Percentiles rank a stretch among this genome's conserved stretches.
Evolutionary conservation across 2,797 vertebrate genomes (phyloP).

Genomic region (Emys orbicularis): DNA sequence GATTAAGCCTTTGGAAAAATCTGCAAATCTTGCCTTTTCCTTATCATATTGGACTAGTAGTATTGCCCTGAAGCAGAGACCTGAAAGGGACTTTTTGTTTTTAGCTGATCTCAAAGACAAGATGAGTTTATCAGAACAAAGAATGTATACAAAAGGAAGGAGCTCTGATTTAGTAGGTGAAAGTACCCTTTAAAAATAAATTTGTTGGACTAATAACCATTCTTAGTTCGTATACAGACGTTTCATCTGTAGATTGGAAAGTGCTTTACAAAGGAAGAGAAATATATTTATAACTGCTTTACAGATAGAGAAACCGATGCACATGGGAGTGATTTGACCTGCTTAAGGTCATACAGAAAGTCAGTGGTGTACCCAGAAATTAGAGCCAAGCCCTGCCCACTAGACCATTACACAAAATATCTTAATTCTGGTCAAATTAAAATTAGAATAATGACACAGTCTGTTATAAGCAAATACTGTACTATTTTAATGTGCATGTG

Average conservation of each 20-base stretch:
- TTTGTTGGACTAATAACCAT: not conserved
- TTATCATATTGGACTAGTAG: not conserved
- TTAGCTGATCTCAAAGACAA: not conserved
- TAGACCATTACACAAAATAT: not conserved
- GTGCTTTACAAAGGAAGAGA: not conserved
- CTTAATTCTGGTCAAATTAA: not conserved
- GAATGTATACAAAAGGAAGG: not conserved
- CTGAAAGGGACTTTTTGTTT: rapidly evolving
- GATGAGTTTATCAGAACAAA: not conserved
- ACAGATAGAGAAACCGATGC: not conserved
- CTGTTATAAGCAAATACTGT: not conserved
- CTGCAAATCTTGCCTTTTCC: conserved; percentile 9
- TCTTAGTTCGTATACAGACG: not conserved
- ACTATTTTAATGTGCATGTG: not conserved
- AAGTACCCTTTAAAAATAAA: not conserved
- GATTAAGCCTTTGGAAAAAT: not conserved
- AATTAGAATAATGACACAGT: not conserved
- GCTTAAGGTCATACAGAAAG: rapidly evolving
- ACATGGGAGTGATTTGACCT: not conserved
- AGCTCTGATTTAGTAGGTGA: not conserved
- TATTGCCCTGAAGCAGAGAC: not conserved
- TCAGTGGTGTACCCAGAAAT: not conserved
- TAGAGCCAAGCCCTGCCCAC: not conserved
- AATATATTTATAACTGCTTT: not conserved
- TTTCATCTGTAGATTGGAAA: not conserved